phyloP scores from a whole-genome alignment of 2,113 vertebrate genomes.

The Colossoma macropomum region DNA sequence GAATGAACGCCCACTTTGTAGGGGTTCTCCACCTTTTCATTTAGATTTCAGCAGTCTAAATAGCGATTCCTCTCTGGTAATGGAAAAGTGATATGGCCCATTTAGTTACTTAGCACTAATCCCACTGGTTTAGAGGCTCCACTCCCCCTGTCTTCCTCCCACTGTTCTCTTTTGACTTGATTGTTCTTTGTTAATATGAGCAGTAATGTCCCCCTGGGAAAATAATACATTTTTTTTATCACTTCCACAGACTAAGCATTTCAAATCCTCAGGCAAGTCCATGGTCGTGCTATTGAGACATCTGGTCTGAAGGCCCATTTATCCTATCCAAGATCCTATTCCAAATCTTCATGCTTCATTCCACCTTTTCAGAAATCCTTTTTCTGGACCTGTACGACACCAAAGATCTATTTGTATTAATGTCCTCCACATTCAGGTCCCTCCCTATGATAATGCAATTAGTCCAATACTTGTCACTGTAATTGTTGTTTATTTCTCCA shows the following conservation, averaged over 20 bases:
- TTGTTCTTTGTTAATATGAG: background rate
- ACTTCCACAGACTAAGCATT: background rate
- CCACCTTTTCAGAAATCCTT: background rate
- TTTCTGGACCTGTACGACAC: background rate
- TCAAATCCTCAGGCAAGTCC: too few relatives aligned
- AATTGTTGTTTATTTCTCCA: slow-evolving; percentile 72
- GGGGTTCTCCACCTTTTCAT: slow-evolving; percentile 67
- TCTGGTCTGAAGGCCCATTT: background rate
- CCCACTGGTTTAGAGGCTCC: slow-evolving; percentile 66
- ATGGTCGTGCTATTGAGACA: background rate
- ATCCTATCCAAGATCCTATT: background rate
- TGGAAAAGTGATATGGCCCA: slow-evolving; percentile 74
- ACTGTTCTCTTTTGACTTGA: background rate
- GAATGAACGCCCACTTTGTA: slow-evolving; percentile 51
- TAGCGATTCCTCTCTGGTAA: slow-evolving; percentile 70
- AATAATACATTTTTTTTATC: background rate
- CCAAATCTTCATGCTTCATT: background rate
- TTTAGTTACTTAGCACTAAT: slow-evolving; percentile 77
- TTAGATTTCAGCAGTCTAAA: slow-evolving; percentile 67
- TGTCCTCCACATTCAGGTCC: slow-evolving; percentile 45
- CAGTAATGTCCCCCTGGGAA: background rate
- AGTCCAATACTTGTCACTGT: slow-evolving; percentile 62
- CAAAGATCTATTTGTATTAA: slow-evolving; percentile 36
- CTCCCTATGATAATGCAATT: slow-evolving; percentile 70
- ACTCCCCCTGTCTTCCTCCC: slow-evolving; percentile 38